A percentile compares a stretch with the other conserved stretches of the same genome.
phyloP scores from a whole-genome alignment of 2,888 invertebrate genomes.

The Osmoderma eremita region DNA sequence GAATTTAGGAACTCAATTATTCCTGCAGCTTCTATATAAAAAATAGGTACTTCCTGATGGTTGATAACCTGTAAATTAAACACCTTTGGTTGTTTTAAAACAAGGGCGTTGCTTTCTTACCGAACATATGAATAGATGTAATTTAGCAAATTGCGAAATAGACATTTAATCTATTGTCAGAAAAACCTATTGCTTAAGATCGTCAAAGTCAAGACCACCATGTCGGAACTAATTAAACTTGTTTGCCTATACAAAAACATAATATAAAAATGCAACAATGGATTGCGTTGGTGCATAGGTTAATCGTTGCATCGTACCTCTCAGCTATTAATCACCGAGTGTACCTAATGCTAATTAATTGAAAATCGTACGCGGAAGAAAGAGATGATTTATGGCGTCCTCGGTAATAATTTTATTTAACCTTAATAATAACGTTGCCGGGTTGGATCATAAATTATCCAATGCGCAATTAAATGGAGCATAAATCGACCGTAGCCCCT shows the following conservation, averaged over 20 bases:
- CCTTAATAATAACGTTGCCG: slow-evolving; percentile 39
- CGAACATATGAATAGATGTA: too few species aligned
- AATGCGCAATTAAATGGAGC: slow-evolving; percentile 34
- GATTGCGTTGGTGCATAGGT: slow-evolving; percentile 1
- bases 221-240: not conserved
- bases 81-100: too few species aligned
- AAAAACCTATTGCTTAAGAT: not conserved
- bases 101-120: too few species aligned
- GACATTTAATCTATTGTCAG: too few species aligned
- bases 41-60: too few species aligned
- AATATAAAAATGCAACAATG: slow-evolving; percentile 14
- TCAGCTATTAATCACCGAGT: slow-evolving; percentile 25
- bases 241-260: not conserved
- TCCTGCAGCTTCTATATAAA: too few species aligned
- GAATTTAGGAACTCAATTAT: too few species aligned
- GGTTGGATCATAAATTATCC: slow-evolving; percentile 34
- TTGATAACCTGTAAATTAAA: too few species aligned
- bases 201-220: not conserved
- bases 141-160: too few species aligned
- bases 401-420: slow-evolving; percentile 37
- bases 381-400: slow-evolving; percentile 36
- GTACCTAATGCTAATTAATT: slow-evolving; percentile 38
- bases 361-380: slow-evolving; percentile 26
- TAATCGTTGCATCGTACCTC: not conserved
- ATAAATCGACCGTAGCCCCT: slow-evolving; percentile 20